Base-by-base conservation (phyloP, 1,140 invertebrate genomes). In the Lysiphlebus fabarum region DNA sequence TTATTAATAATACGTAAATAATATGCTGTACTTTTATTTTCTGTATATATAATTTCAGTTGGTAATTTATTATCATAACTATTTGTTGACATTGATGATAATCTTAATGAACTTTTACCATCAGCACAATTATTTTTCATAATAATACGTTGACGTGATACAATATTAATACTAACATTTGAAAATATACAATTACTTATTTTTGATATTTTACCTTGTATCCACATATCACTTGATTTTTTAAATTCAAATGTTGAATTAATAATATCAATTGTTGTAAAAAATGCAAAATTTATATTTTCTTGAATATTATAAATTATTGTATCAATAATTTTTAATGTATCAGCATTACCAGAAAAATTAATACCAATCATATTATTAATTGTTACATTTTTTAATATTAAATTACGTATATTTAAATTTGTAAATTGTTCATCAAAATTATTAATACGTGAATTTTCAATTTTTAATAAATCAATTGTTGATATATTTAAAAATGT, bases 341-440 rank as follows among this genome's bases (percentile, higher is more conserved):
- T 62, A 33, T 51, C 53, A 2, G 67, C 65, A 4, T 62, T 58
- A n/a, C 62, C 65, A 0, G 66, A 69, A n/a, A 71, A 55, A 41
- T 67, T 66, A 0, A 72, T 41, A 10, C 54, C 55, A 12, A 59
- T 12, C 17, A 69, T 57, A 1, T 51, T 57, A 5, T 67, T 56
- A 12, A 74, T 66, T 9, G 65, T 68, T 0, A 74, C 73, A 41
- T 73, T 73, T 41, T 51, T 64, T 14, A 75, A 49, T 0, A 66
- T 45, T 2, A 74, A 68, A 0, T 66, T 12, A 1, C 34, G 48
- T 1, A 71, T 51, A 1, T 54, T 49, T 1, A 69, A 58, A 26
- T 62, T 50, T 1, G 38, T 57, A 41, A 73, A 72, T 26, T 64
- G 60, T 49, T 71, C 71, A 8, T 69, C 60, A 26, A 75, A 68